Base-by-base conservation (phyloP, 2,113 vertebrate genomes). In the Vidua macroura region DNA sequence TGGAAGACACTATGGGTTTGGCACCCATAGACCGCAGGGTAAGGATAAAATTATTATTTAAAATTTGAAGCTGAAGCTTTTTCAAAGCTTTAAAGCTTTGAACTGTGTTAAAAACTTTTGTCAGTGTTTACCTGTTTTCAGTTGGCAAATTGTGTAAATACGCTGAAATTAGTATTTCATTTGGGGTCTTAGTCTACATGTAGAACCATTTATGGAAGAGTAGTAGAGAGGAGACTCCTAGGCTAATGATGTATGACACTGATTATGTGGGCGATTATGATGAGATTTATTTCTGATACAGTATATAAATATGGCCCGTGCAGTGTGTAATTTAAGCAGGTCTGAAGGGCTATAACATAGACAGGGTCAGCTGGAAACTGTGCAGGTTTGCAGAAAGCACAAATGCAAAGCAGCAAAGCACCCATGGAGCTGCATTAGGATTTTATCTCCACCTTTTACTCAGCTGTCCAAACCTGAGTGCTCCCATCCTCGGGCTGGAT, bases 11-110 rank as follows among this genome's bases (percentile, higher is more conserved):
- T 15, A 5, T 43, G 35, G 97, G 96, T 87, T 96, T 98, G 94
- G 44, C 97, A 1, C 97, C 98, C 12, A 97, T 98, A 81, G 98
- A 98, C 92, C 98, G 97, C 63, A 98, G 98, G 97, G 98, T 98
- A 91, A 97, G 98, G 31, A 37, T 41, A 33, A 76, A 85, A 81
- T 62, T 53, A 22, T 35, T 48, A 44, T 59, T 82, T n/a, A 25
- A 22, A 78, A 23, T 28, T 43, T 6, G 1, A 49, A 35, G 21
- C 25, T 77, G 31, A 83, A 59, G 39, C 11, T 35, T 35, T 35
- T 35, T 35, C 35, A 35, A 35, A 35, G 35, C 35, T 35, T 35
- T 35, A 35, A 9, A 1, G 5, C 82, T 79, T 67, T 85, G 25
- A 87, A 9, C 31, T 41, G 6, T 56, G 3, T 33, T 73, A 43